Conservation (phyloP, 2,888 invertebrate species). For the Trachelus tabidus region DNA sequence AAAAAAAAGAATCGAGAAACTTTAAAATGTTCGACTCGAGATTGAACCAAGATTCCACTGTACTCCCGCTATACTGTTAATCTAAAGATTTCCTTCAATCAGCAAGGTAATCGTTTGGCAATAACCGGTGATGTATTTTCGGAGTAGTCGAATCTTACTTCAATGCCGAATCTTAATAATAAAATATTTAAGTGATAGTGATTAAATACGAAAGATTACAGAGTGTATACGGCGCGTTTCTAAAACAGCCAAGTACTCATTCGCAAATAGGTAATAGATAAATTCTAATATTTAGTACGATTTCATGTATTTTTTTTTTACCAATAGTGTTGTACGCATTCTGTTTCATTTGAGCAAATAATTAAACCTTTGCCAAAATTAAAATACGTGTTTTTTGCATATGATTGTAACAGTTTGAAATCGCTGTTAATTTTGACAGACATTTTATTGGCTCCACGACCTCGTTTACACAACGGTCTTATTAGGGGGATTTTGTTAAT, state of each 20-base stretch:
- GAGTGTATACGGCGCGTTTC: not conserved
- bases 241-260: not conserved
- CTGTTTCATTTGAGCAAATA: not conserved
- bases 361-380: not conserved
- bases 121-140: not conserved
- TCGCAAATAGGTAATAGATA: not conserved
- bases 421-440: not conserved
- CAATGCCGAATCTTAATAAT: not conserved
- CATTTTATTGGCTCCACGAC: not conserved
- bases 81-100: not conserved
- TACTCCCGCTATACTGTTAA: not conserved
- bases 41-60: not conserved
- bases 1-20: constrained; percentile 15
- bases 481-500: too few relatives aligned
- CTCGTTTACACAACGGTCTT: too few relatives aligned
- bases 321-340: not conserved
- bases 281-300: not conserved
- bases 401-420: not conserved
- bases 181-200: not conserved
- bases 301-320: not conserved
- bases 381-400: not conserved
- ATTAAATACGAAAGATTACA: not conserved
- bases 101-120: not conserved
- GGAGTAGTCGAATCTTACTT: not conserved
- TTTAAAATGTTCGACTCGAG: not conserved